Conservation (phyloP, 2,888 invertebrate genomes). For the Coelogynopora nodosa region DNA sequence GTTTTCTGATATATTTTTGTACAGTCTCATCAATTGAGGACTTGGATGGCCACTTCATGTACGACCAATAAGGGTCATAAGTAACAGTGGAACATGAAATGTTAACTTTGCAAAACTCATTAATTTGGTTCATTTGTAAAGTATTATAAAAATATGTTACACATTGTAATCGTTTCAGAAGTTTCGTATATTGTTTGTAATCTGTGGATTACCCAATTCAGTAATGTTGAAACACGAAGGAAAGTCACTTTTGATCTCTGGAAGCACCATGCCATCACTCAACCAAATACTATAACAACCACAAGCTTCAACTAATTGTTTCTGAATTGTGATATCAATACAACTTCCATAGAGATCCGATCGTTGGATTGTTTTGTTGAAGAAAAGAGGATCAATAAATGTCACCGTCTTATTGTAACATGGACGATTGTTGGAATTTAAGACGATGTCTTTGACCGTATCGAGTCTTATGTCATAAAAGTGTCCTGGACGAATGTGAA, state of each 20-base stretch:
- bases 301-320: background rate
- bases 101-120: background rate
- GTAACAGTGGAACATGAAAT: background rate
- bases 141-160: background rate
- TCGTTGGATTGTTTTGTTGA: background rate
- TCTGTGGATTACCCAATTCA: background rate
- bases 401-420: background rate
- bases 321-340: background rate
- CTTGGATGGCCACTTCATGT: background rate
- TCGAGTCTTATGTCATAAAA: background rate
- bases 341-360: background rate
- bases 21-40: background rate
- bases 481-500: background rate
- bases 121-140: too few species aligned
- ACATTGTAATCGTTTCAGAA: background rate
- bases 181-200: background rate
- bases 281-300: background rate
- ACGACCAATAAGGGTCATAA: slow-evolving; percentile 7
- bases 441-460: background rate
- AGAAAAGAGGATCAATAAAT: background rate
- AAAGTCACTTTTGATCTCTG: background rate
- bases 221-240: background rate
- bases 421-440: background rate
- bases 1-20: background rate
- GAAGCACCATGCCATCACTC: background rate